A percentile compares a stretch with the other conserved stretches of the same genome.
Conservation (phyloP, 2,113 vertebrate species). For the Pterocles orientalis region DNA sequence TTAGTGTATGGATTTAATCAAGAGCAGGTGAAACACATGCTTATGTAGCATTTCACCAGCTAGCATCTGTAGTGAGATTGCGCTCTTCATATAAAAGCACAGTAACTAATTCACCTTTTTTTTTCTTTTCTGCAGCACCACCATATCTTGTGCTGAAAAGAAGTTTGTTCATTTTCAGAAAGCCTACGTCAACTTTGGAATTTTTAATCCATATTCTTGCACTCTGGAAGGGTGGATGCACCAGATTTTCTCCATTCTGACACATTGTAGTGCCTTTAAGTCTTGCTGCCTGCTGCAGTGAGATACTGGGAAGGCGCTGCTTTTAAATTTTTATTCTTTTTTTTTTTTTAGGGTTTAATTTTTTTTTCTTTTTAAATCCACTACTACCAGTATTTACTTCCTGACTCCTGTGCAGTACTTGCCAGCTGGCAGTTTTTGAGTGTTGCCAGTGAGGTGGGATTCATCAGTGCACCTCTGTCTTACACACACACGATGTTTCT, state of each 20-base stretch:
- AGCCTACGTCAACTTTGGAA: conserved; percentile 23
- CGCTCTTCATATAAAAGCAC: background rate
- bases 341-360: background rate
- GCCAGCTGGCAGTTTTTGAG: background rate
- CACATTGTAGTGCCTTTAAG: conserved; percentile 84
- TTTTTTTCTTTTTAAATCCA: conserved; percentile 15
- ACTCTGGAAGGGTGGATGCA: conserved; percentile 68
- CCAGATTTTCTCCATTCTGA: conserved; percentile 70
- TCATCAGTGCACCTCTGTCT: conserved; percentile 18
- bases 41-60: background rate
- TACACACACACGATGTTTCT: conserved; percentile 42
- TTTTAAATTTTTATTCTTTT: conserved; percentile 52
- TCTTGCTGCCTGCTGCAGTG: conserved; percentile 71
- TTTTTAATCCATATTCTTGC: conserved; percentile 67
- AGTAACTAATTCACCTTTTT: background rate
- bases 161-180: conserved; percentile 51
- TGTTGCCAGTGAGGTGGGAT: background rate
- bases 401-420: background rate
- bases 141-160: conserved; percentile 34
- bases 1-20: background rate
- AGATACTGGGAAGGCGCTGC: conserved; percentile 74
- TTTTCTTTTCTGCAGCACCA: conserved; percentile 56
- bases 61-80: background rate
- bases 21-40: background rate
- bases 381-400: conserved; percentile 54